These are phyloP conservation scores for Acleris emargana DNA, from an alignment of 2,888 invertebrate species.

Conservation along the genomic window DNA sequence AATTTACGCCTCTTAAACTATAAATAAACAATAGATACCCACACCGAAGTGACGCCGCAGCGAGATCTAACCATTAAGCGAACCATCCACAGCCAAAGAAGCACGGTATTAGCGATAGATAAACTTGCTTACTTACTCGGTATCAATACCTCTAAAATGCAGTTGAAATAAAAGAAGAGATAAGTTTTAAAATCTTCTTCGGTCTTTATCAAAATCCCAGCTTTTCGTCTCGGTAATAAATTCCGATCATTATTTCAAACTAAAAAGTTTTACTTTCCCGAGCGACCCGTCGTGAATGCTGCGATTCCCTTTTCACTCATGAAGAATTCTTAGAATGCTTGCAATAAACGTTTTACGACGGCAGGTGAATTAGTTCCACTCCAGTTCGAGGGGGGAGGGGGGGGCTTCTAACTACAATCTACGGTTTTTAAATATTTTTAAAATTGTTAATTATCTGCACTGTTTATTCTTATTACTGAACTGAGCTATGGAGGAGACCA, in stretches of 20 bases:
- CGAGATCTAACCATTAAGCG: background rate
- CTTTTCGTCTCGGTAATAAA: background rate
- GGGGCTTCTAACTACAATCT: background rate
- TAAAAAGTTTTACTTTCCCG: conserved; percentile 1
- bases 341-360: conserved; percentile 50
- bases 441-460: background rate
- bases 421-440: background rate
- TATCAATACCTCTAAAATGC: too few relatives aligned
- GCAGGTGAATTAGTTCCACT: conserved; percentile 44
- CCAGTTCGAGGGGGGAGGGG: background rate
- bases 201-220: background rate
- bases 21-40: conserved; percentile 14
- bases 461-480: too few relatives aligned
- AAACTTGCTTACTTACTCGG: too few relatives aligned
- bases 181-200: too few relatives aligned
- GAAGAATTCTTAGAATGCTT: conserved; percentile 41
- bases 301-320: background rate
- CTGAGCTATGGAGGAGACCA: too few relatives aligned
- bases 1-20: conserved; percentile 14
- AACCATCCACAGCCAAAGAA: background rate
- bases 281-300: conserved; percentile 3
- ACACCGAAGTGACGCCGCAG: background rate
- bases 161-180: too few relatives aligned
- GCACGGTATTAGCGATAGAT: too few relatives aligned
- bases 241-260: background rate